A percentile compares a stretch with the other conserved stretches of the same genome.
phyloP scores from a whole-genome alignment of 2,113 vertebrate genomes.

The Phylloscopus trochilus region DNA sequence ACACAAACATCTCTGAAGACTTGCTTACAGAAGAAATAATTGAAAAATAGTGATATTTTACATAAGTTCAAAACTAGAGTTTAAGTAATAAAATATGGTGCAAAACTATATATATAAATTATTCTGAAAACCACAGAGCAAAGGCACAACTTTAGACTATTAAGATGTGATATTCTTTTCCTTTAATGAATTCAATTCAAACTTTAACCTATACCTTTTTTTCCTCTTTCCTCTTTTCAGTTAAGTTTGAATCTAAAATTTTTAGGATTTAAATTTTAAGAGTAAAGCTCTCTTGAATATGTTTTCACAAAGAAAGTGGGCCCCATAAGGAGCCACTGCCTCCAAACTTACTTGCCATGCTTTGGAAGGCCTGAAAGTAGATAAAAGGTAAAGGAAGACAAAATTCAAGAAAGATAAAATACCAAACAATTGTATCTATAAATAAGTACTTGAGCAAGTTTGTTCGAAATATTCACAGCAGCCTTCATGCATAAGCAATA shows the following conservation, averaged over 20 bases:
- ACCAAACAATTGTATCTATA: background rate
- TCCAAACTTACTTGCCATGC: background rate
- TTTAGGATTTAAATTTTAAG: background rate
- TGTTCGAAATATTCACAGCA: background rate
- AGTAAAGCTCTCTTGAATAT: background rate
- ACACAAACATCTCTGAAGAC: background rate
- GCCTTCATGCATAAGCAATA: background rate
- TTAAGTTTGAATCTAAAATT: background rate
- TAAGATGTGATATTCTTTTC: background rate
- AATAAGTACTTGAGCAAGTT: background rate
- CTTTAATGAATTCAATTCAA: background rate
- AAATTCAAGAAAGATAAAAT: background rate
- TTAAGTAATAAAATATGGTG: background rate
- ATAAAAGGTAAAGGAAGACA: background rate
- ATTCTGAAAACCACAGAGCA: background rate
- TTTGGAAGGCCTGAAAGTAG: background rate
- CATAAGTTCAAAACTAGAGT: background rate
- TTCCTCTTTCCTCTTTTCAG: background rate
- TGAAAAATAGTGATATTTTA: background rate
- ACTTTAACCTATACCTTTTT: background rate
- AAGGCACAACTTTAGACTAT: background rate
- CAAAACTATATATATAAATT: background rate
- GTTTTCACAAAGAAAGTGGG: background rate
- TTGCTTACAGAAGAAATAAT: background rate
- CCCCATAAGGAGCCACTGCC: background rate